phyloP scores from a whole-genome alignment of 2,113 vertebrate species.

The Tupaia chinensis region DNA sequence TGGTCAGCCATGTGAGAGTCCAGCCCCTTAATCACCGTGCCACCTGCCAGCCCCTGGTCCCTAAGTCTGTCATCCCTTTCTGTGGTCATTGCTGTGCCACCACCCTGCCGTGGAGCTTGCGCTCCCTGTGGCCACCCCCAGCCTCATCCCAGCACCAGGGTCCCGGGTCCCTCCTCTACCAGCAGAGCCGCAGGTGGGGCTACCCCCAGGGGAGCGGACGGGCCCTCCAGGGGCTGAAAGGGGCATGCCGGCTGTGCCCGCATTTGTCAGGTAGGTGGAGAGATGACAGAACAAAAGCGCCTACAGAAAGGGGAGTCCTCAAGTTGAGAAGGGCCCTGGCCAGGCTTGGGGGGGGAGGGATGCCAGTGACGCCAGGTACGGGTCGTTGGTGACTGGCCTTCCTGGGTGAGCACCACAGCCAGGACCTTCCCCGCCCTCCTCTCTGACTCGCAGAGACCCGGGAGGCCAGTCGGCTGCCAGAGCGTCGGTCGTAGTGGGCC shows the following conservation, averaged over 20 bases:
- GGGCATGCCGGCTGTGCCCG: background rate
- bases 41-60: no score
- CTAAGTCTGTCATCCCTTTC: background rate
- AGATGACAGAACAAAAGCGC: background rate
- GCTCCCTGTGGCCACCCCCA: background rate
- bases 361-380: fast-evolving
- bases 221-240: background rate
- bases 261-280: background rate
- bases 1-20: no score
- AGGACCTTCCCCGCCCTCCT: background rate
- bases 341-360: background rate
- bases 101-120: background rate
- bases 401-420: background rate
- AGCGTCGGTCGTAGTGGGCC: background rate
- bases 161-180: fast-evolving
- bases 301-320: background rate
- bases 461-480: background rate
- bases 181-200: background rate
- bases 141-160: background rate
- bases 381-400: background rate
- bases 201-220: fast-evolving
- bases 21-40: no score
- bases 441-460: fast-evolving
- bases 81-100: background rate
- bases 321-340: background rate